These are phyloP conservation scores for Oryctes rhinoceros DNA, from an alignment of 1,140 invertebrate genomes.

Conservation along the genomic window DNA sequence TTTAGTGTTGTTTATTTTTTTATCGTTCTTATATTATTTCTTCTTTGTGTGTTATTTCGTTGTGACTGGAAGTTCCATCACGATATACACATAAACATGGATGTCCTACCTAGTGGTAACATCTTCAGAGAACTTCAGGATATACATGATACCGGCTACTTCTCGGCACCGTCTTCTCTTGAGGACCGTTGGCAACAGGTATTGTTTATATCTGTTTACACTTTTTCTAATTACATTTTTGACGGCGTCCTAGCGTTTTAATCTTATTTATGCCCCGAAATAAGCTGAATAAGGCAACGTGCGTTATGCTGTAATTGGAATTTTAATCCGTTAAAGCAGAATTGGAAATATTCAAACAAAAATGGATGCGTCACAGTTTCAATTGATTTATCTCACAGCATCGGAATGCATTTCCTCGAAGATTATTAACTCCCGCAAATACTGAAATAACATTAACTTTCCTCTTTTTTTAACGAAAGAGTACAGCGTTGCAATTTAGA, in stretches of 20 bases:
- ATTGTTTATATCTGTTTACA: slow-evolving; percentile 50
- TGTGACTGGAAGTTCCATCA: slow-evolving; percentile 24
- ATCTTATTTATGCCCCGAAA: neutral
- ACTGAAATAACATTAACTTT: no score
- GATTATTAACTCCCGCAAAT: neutral
- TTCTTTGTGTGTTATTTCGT: slow-evolving; percentile 25
- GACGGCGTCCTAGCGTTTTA: neutral
- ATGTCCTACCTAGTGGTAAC: slow-evolving; percentile 95
- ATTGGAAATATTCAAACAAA: no score
- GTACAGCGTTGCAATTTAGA: no score
- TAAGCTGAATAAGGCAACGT: neutral
- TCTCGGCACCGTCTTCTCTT: slow-evolving; percentile 89
- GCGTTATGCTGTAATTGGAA: neutral
- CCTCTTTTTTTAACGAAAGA: no score
- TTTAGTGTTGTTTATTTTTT: slow-evolving; percentile 36
- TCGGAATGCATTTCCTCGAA: neutral
- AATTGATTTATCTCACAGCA: no score
- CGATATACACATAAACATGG: slow-evolving; percentile 69
- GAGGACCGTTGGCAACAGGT: slow-evolving; percentile 99
- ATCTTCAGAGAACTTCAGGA: slow-evolving; percentile 97
- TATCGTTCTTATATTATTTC: slow-evolving; percentile 19
- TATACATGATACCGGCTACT: slow-evolving; percentile 96
- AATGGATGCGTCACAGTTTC: neutral
- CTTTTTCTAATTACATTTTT: neutral
- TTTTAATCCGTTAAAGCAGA: no score